Base-by-base conservation (phyloP, 2,797 vertebrate species). In the Pseudochaenichthys georgianus region DNA sequence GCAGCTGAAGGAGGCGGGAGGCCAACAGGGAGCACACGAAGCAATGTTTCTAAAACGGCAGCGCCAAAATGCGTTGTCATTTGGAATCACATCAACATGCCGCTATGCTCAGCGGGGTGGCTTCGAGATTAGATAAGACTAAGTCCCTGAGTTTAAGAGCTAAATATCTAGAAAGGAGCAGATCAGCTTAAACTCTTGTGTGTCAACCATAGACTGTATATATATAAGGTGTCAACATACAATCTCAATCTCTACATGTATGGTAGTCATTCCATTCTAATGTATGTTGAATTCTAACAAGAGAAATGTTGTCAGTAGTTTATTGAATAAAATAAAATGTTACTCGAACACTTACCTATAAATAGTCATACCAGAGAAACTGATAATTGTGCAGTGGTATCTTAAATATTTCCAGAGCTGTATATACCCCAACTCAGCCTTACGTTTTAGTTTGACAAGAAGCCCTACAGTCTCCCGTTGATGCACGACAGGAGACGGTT, bases 1-100 rank as follows among this genome's bases (percentile, higher is more conserved):
- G 5, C 21, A 46, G 59, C 68, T 46, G 59, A 60, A n/a, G 12
- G 13, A 52, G 55, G 65, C 68, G 34, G 64, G 62, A 66, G 54
- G 75, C 76, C 73, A 83, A 57, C 16, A 62, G 45, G 34, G 65
- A 50, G 59, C 47, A 60, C 73, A 70, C 15, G 58, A 62, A 77
- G 68, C 46, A 55, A 65, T 53, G 31, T 70, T 79, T 59, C 38
- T 47, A 51, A 61, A 28, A 52, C 21, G 50, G 48, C 21, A 12
- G 13, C 31, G 12, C 10, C 19, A 52, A 48, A 73, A 57, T 8
- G 15, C 31, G 57, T 46, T 67, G 55, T 54, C 43, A 61, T 23
- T 41, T 47, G 51, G 13, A 10, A 47, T 46, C 9, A 53, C 17
- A 10, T 62, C 41, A 67, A 71, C 15, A 58, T 60, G 45, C 16